These are phyloP conservation scores for Glyptemys insculpta DNA, from an alignment of 2,797 vertebrate species.

Conservation along the genomic window DNA sequence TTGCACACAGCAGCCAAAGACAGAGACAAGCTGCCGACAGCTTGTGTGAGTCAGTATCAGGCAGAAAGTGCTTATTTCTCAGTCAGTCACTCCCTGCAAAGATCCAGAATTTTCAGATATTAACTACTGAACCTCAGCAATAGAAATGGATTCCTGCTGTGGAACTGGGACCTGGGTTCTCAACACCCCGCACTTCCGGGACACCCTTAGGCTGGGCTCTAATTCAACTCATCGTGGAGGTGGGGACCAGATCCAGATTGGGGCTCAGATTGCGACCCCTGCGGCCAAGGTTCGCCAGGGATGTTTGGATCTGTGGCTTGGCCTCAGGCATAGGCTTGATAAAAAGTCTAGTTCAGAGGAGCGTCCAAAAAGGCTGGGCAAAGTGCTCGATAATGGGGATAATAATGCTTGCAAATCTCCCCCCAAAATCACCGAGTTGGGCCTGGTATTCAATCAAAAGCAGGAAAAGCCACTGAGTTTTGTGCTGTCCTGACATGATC, in stretches of 20 bases:
- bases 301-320: background rate
- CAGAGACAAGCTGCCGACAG: background rate
- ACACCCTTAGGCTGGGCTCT: background rate
- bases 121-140: background rate
- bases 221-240: no score
- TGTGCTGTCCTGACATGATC: background rate
- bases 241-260: background rate
- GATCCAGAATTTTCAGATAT: background rate
- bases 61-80: background rate
- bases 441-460: background rate
- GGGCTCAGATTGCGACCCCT: background rate
- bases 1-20: accelerated
- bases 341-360: background rate
- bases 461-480: background rate
- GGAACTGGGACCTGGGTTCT: background rate
- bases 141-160: background rate
- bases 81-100: accelerated
- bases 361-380: background rate
- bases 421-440: background rate
- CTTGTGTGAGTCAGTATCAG: background rate
- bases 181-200: background rate
- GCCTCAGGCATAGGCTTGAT: background rate
- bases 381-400: background rate
- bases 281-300: no score
- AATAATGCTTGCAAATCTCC: background rate